Base-by-base conservation (phyloP, 1,140 invertebrate species). In the Hypothenemus hampei region DNA sequence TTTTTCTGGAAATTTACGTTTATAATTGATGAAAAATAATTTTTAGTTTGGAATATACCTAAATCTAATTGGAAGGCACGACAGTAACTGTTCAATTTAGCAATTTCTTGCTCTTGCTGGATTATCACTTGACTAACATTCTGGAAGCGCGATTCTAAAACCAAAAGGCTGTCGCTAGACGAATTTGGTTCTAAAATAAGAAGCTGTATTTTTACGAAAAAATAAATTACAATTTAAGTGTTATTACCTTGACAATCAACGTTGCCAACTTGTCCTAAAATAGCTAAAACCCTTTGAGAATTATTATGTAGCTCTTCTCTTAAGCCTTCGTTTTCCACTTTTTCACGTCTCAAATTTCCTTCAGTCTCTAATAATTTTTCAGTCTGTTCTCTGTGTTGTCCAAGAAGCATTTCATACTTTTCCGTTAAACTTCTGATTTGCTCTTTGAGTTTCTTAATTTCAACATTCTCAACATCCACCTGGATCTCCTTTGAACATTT, bases 21-120 rank as follows among this genome's bases (percentile, higher is more conserved):
- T 21, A 11, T 0, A 6, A n/a, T 29, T 29, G 26, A 7, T 29
- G 26, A 29, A 29, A 1, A 31, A 8, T 31, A 31, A 13, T 11
- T 31, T 31, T 8, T 31, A 11, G 10, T 1, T 11, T 31, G 10
- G 23, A 15, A 41, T 31, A 35, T n/a, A 53, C 50, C 41, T 53
- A 53, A 72, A 69, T 86, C 83, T 62, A 77, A 73, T 61, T 85
- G 85, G 10, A 88, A 65, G 41, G 81, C 79, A 36, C 82, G 75
- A 60, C 84, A 85, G 37, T 81, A 73, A 4, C 78, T 76, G 44
- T 86, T 77, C 16, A 89, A 63, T 59, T 83, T 75, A n/a, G 80
- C 79, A 43, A 88, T 86, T 72, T 89, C 85, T n/a, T 81, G 72
- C 62, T 88, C 85, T 31, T 89, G 85, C 64, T 80, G 78, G 11